These are phyloP conservation scores for Argyra leucocephala DNA, from an alignment of 2,888 invertebrate genomes.

Conservation along the genomic window DNA sequence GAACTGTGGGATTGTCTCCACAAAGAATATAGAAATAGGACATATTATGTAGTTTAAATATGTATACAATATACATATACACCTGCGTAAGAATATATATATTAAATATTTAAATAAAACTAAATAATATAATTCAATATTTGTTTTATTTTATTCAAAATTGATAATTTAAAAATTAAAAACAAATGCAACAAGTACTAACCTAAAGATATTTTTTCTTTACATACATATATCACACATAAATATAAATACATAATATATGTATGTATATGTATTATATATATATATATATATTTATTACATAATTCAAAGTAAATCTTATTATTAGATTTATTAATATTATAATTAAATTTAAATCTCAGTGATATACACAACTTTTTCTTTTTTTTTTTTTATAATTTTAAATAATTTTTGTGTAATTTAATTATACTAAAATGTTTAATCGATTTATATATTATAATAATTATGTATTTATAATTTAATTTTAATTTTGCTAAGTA, in stretches of 20 bases:
- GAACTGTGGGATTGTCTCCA: no score
- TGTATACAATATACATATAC: no score
- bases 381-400: neutral
- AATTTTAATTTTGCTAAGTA: neutral
- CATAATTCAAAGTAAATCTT: no score
- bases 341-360: neutral
- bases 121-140: no score
- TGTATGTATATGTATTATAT: neutral
- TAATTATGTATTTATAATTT: neutral
- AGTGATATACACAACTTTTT: neutral
- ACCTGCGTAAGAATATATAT: no score
- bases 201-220: neutral
- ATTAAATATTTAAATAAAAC: no score
- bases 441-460: neutral
- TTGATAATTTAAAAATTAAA: conserved; percentile 3
- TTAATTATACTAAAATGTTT: neutral
- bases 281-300: neutral
- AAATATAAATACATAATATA: neutral
- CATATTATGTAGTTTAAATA: no score
- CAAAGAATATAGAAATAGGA: no score
- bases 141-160: neutral
- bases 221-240: neutral
- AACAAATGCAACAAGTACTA: conserved; percentile 6
- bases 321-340: no score
- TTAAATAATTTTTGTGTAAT: neutral